Conservation (phyloP, 1,140 invertebrate species). For the Cecropterus lyciades region DNA sequence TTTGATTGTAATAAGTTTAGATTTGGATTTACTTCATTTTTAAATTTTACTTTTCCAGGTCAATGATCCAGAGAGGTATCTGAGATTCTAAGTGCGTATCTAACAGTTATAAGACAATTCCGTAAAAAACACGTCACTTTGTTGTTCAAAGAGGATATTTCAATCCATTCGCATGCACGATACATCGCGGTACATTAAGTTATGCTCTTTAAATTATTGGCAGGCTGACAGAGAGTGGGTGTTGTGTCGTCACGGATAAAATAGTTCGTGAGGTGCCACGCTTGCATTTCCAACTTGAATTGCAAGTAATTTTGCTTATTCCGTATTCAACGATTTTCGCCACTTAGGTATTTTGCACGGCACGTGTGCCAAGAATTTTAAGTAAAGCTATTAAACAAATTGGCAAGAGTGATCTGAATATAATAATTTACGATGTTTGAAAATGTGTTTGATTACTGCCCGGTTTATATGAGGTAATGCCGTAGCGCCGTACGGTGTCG, state of each 20-base stretch:
- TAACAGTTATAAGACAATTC: too few species aligned
- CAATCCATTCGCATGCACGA: conserved; percentile 1
- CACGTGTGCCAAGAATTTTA: conserved; percentile 26
- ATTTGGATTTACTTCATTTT: too few species aligned
- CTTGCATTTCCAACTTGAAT: conserved; percentile 25
- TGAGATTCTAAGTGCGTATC: too few species aligned
- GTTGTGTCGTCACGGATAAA: conserved; percentile 34
- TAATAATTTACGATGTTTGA: neutral
- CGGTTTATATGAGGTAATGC: too few species aligned
- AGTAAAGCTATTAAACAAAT: conserved; percentile 19
- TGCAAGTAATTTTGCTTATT: conserved; percentile 37
- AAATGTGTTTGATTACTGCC: too few species aligned
- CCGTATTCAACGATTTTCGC: conserved; percentile 30
- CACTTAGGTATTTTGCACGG: conserved; percentile 21
- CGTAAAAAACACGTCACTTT: too few species aligned
- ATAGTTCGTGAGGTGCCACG: conserved; percentile 28
- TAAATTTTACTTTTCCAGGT: too few species aligned
- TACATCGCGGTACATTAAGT: conserved; percentile 17
- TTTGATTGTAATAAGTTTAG: too few species aligned
- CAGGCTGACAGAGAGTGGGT: conserved; percentile 32
- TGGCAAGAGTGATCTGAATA: neutral
- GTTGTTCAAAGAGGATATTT: neutral
- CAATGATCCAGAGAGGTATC: too few species aligned
- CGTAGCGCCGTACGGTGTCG: too few species aligned
- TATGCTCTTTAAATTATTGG: conserved; percentile 34